These are phyloP conservation scores for Trachelus troglodyta DNA, from an alignment of 2,888 invertebrate genomes.

Conservation along the genomic window DNA sequence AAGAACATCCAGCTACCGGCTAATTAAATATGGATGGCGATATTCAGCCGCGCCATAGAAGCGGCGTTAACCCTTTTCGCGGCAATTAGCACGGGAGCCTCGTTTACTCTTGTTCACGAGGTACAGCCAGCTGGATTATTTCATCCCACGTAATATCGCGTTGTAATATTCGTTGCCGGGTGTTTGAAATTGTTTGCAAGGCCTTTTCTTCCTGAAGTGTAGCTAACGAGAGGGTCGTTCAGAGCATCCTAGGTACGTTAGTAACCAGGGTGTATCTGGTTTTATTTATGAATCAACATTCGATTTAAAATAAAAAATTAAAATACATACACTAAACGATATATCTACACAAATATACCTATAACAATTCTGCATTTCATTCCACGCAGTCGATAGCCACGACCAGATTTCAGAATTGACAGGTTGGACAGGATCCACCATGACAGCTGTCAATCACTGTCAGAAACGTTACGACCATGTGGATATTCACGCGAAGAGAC, in stretches of 20 bases:
- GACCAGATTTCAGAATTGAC: slow-evolving; percentile 34
- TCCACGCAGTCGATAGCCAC: too few species aligned
- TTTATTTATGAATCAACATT: too few species aligned
- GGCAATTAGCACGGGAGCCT: slow-evolving; percentile 59
- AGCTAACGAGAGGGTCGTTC: slow-evolving; percentile 16
- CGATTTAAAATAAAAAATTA: too few species aligned
- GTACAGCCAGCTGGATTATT: slow-evolving; percentile 56
- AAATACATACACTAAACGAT: too few species aligned
- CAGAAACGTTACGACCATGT: slow-evolving; percentile 53
- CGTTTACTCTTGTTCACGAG: slow-evolving; percentile 58
- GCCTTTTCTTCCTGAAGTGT: slow-evolving; percentile 31
- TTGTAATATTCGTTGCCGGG: slow-evolving; percentile 62
- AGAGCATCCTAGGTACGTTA: slow-evolving; percentile 15
- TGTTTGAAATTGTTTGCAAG: slow-evolving; percentile 59
- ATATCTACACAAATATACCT: too few species aligned
- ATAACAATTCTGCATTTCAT: too few species aligned
- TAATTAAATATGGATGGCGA: slow-evolving; percentile 62
- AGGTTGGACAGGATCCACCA: slow-evolving; percentile 55
- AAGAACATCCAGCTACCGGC: slow-evolving; percentile 27
- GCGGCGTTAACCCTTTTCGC: slow-evolving; percentile 60
- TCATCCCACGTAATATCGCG: slow-evolving; percentile 60
- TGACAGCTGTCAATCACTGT: slow-evolving; percentile 60
- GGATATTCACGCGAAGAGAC: slow-evolving; percentile 4
- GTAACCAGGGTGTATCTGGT: too few species aligned
- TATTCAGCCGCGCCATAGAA: slow-evolving; percentile 41